A percentile compares a stretch with the other conserved stretches of the same genome.
phyloP scores from a whole-genome alignment of 2,797 vertebrate genomes.

The Melanotaenia nigrans region DNA sequence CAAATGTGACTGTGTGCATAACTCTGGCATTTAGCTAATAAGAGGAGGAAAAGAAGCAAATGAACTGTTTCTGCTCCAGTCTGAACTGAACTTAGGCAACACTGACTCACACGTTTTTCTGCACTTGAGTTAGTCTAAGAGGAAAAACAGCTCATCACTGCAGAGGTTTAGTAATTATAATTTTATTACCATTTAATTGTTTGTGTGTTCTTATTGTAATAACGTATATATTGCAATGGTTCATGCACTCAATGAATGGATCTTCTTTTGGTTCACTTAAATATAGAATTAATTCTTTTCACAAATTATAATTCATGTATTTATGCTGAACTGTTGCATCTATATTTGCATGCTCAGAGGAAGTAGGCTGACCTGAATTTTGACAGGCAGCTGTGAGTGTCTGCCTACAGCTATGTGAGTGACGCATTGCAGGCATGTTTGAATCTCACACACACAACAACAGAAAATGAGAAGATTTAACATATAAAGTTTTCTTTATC shows the following conservation, averaged over 20 bases:
- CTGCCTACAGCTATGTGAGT: slow-evolving; percentile 54
- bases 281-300: slow-evolving; percentile 2
- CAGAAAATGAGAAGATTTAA: slow-evolving; percentile 25
- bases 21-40: too few species aligned
- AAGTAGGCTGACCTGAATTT: slow-evolving; percentile 51
- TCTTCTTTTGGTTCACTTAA: slow-evolving; percentile 4
- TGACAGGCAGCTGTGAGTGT: slow-evolving; percentile 68
- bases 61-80: too few species aligned
- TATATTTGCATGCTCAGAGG: slow-evolving; percentile 41
- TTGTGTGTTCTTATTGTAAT: background rate
- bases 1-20: too few species aligned
- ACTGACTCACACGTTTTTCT: background rate
- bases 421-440: slow-evolving; percentile 66
- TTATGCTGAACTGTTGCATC: slow-evolving; percentile 34
- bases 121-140: background rate
- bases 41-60: too few species aligned
- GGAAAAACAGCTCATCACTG: slow-evolving; percentile 1
- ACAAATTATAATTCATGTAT: slow-evolving; percentile 14
- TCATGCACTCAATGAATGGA: slow-evolving; percentile 1
- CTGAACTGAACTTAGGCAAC: too few species aligned
- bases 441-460: slow-evolving; percentile 40
- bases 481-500: background rate
- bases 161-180: background rate
- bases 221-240: slow-evolving; percentile 16
- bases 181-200: background rate